Conservation (phyloP, 2,113 vertebrate species). For the Micronycteris hirsuta region DNA sequence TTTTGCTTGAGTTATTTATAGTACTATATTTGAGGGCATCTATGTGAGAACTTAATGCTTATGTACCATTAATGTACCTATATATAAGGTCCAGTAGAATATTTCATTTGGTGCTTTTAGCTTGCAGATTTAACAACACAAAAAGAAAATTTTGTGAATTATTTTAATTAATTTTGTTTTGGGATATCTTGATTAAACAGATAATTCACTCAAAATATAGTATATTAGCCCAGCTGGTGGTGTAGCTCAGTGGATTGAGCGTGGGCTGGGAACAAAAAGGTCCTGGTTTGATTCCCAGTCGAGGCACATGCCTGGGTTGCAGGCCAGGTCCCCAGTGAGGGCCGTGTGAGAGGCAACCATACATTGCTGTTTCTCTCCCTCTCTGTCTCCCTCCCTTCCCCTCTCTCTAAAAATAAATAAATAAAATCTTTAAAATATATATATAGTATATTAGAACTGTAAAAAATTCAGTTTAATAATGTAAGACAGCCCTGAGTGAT, state of each 20-base stretch:
- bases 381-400: too few relatives aligned
- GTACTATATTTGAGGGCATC: neutral
- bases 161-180: constrained; percentile 13
- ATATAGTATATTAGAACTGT: neutral
- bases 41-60: neutral
- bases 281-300: too few relatives aligned
- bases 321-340: too few relatives aligned
- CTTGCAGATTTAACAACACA: neutral
- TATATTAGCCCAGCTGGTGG: too few relatives aligned
- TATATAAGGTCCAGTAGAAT: neutral
- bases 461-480: constrained; percentile 7
- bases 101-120: neutral
- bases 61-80: neutral
- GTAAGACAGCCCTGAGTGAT: too few relatives aligned
- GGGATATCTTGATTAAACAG: neutral
- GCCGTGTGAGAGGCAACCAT: too few relatives aligned
- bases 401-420: too few relatives aligned
- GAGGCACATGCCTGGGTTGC: too few relatives aligned
- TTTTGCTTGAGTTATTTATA: neutral
- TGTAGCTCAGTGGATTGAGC: too few relatives aligned
- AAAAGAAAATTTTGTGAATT: neutral
- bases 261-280: too few relatives aligned
- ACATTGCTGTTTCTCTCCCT: too few relatives aligned
- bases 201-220: neutral
- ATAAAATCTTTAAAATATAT: too few relatives aligned